phyloP scores from a whole-genome alignment of 2,797 vertebrate species.

The Tadarida brasiliensis region DNA sequence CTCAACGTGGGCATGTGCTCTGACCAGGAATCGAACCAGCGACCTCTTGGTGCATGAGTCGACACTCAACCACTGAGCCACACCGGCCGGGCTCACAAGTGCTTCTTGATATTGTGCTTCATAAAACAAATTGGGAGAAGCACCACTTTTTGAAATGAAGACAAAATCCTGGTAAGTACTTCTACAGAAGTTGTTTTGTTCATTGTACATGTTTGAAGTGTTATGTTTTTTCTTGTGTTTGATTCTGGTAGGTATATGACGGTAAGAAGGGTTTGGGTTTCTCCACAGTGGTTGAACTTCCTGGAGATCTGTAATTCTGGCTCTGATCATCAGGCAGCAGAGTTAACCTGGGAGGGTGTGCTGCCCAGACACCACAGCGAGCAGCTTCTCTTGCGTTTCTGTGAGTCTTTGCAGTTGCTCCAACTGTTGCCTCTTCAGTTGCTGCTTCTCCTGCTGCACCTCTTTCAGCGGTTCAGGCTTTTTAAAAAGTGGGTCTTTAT shows the following conservation, averaged over 20 bases:
- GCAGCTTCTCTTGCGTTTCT: constrained; percentile 93
- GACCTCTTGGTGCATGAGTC: no score
- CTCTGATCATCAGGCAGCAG: constrained; percentile 74
- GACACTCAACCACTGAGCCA: no score
- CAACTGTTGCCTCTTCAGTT: constrained; percentile 94
- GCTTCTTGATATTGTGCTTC: constrained; percentile 75
- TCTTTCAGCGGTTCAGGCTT: constrained; percentile 95
- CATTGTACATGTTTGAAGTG: not conserved
- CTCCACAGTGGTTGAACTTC: constrained; percentile 38
- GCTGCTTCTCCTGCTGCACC: constrained; percentile 95
- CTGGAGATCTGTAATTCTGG: constrained; percentile 51
- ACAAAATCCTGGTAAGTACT: constrained; percentile 68
- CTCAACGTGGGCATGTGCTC: no score
- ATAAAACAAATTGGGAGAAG: constrained; percentile 70
- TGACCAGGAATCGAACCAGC: no score
- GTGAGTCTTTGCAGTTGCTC: constrained; percentile 93
- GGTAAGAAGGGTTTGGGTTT: not conserved
- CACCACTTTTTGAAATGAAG: constrained; percentile 68
- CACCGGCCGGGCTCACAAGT: constrained; percentile 22
- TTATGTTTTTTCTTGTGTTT: constrained; percentile 64
- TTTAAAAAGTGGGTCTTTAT: constrained; percentile 88
- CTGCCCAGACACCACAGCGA: constrained; percentile 87
- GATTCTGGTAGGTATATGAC: constrained; percentile 36
- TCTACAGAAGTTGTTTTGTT: constrained; percentile 66
- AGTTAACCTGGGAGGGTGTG: constrained; percentile 79